Evolutionary conservation across 2,797 vertebrate species (phyloP), one percentile per base, ranked within the genome.

Genomic region (Sphenodon punctatus): DNA sequence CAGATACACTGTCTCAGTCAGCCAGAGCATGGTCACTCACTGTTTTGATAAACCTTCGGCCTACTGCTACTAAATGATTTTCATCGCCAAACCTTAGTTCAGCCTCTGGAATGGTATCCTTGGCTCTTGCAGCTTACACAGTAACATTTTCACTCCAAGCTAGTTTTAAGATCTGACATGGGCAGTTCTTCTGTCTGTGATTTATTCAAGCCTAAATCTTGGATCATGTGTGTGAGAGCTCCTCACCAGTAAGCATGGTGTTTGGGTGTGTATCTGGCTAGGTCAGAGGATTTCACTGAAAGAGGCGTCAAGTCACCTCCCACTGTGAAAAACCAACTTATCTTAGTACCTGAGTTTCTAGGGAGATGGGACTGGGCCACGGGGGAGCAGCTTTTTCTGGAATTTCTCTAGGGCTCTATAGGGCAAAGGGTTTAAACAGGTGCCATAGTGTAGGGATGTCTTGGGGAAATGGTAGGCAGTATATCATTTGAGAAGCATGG

Each of bases 31-130:
- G 66, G 90, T 87, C 78, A 93, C 84, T 87, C 78, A 93, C 84
- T 94, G 82, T 93, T 94, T 93, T 91, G 92, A 93, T 94, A 93
- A 94, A 93, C 92, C 91, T 93, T 93, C 87, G 75, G 85, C 91
- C 90, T 91, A 89, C 92, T 93, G 92, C 92, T 94, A 92, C 93
- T 94, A 91, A 93, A 85, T 87, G 88, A 51, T 65, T 87, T 91
- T 92, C 55, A 19, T 83, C 85, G 92, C 91, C 84, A 82, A 30
- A 61, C 75, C 84, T 67, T 68, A 43, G 59, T 87, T 70, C 64
- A 45, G 69, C 71, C 71, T 80, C 75, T 75, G 89, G 85, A 88
- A 85, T 77, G 86, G 78, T 82, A 75, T 91, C 82, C 90, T 92
- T 93, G 91, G 84, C 89, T 74, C 75, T 42, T 38, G 17, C 3